phyloP scores from a whole-genome alignment of 2,113 vertebrate genomes.

The Pedionomus torquatus region DNA sequence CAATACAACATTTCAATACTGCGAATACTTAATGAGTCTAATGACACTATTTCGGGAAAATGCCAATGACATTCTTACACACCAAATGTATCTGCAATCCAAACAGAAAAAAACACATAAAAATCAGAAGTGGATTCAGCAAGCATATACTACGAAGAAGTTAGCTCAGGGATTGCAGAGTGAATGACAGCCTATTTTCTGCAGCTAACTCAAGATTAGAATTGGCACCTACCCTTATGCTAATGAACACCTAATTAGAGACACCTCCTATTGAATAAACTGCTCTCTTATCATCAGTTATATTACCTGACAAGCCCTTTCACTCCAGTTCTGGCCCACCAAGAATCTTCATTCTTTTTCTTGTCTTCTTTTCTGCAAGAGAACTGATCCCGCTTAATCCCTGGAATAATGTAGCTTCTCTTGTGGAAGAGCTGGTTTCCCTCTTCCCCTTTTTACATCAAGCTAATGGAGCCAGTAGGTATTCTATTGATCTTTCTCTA shows the following conservation, averaged over 20 bases:
- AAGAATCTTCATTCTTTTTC: conserved; percentile 77
- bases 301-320: conserved; percentile 87
- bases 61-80: not conserved
- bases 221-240: conserved; percentile 74
- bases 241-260: conserved; percentile 85
- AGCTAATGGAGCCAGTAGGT: conserved; percentile 91
- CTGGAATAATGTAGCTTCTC: conserved; percentile 86
- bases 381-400: conserved; percentile 87
- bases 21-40: not conserved
- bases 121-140: not conserved
- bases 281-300: conserved; percentile 78
- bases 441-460: conserved; percentile 86
- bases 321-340: conserved; percentile 77
- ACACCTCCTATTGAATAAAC: conserved; percentile 79
- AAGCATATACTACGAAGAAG: conserved; percentile 3
- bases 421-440: conserved; percentile 75
- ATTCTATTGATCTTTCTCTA: conserved; percentile 88
- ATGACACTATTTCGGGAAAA: not conserved
- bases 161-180: not conserved
- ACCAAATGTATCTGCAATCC: not conserved
- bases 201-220: conserved; percentile 64
- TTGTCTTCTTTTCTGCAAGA: conserved; percentile 77
- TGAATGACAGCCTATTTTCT: conserved; percentile 71
- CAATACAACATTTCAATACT: not conserved
- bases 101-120: conserved; percentile 14